A percentile compares a stretch with the other conserved stretches of the same genome.
Evolutionary conservation across 2,888 invertebrate species (phyloP).

Genomic region (Limnephilus lunatus): DNA sequence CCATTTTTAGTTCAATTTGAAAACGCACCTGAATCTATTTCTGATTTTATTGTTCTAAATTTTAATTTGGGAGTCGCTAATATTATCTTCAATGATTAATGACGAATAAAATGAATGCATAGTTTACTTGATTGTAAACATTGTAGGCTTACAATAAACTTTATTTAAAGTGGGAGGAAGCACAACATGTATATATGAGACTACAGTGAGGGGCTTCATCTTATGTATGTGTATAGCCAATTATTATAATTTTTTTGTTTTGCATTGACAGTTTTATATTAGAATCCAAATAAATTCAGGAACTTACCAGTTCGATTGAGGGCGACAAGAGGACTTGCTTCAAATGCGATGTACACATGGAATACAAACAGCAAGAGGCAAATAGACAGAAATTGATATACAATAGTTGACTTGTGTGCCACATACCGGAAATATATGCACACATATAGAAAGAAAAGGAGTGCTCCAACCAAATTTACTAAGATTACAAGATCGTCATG

Average conservation of each 20-base stretch:
- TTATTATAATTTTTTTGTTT: neutral
- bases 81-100: no score
- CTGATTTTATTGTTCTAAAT: no score
- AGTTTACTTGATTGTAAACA: neutral
- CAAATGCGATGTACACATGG: constrained; percentile 78
- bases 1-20: no score
- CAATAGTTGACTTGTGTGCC: constrained; percentile 81
- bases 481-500: constrained; percentile 83
- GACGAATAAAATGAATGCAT: no score
- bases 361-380: constrained; percentile 76
- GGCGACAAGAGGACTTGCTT: constrained; percentile 76
- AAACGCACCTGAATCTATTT: no score
- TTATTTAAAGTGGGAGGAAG: neutral
- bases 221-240: neutral
- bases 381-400: constrained; percentile 80
- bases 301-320: constrained; percentile 80
- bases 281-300: neutral
- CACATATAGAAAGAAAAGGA: constrained; percentile 84
- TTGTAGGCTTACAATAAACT: neutral
- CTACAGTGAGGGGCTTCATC: neutral
- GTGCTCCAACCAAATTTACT: constrained; percentile 86
- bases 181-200: neutral
- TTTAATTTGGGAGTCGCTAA: no score
- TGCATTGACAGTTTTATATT: neutral
- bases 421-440: constrained; percentile 85